Evolutionary conservation across 2,797 vertebrate genomes (phyloP).

Genomic region (Setipinna tenuifilis): DNA sequence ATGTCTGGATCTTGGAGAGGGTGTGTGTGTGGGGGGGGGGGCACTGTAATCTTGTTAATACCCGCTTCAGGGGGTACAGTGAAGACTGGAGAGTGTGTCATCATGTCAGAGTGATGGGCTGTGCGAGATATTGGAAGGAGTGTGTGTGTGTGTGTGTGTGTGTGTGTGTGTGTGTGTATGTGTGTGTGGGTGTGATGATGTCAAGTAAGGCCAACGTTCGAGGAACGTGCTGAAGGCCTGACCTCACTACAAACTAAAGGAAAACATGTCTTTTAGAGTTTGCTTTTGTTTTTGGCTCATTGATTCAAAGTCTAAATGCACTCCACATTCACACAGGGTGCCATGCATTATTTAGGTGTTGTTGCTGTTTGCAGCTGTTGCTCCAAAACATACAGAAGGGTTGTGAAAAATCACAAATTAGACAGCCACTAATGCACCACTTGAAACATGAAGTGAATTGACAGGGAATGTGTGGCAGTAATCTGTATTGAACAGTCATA

Average conservation of each 20-base stretch:
- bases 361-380: neutral
- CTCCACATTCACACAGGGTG: slow-evolving; percentile 2
- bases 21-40: neutral
- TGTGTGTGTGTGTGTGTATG: no score
- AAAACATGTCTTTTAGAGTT: neutral
- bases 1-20: neutral
- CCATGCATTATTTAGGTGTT: slow-evolving; percentile 11
- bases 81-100: neutral
- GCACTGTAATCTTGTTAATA: neutral
- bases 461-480: neutral
- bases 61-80: neutral
- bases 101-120: neutral
- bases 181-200: neutral
- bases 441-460: slow-evolving; percentile 9
- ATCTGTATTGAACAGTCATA: neutral
- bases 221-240: neutral
- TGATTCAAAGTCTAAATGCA: neutral
- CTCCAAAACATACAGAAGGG: neutral
- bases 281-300: neutral
- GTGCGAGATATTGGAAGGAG: neutral
- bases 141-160: neutral
- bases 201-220: neutral
- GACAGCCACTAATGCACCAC: neutral
- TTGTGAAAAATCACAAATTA: neutral
- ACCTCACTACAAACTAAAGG: neutral